A percentile compares a stretch with the other conserved stretches of the same genome.
phyloP scores from a whole-genome alignment of 2,797 vertebrate species.

The Zenarchopterus dispar region DNA sequence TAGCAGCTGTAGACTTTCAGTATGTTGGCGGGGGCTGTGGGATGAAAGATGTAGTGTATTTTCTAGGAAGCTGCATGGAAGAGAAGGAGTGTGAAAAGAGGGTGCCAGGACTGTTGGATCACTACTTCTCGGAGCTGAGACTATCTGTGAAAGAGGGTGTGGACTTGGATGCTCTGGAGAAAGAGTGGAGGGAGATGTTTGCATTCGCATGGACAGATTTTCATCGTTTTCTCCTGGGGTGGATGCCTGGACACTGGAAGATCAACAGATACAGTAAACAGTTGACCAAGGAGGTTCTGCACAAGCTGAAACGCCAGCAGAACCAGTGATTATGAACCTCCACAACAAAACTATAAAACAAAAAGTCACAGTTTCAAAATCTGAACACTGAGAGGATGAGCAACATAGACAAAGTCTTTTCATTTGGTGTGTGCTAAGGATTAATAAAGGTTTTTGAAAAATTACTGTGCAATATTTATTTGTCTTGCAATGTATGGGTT shows the following conservation, averaged over 20 bases:
- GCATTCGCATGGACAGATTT: conserved; percentile 83
- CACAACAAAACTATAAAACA: neutral
- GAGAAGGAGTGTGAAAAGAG: conserved; percentile 78
- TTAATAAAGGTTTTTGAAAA: conserved; percentile 18
- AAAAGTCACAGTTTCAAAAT: neutral
- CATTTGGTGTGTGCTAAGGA: neutral
- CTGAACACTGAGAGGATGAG: neutral
- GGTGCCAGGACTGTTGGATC: conserved; percentile 69
- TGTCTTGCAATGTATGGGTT: too few relatives aligned
- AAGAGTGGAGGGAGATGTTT: conserved; percentile 83
- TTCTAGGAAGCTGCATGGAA: conserved; percentile 81
- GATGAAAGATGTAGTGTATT: conserved; percentile 83
- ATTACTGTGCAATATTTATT: too few relatives aligned
- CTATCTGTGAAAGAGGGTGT: conserved; percentile 50
- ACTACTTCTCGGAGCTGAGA: conserved; percentile 78
- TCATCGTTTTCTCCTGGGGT: conserved; percentile 83
- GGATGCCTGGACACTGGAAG: conserved; percentile 84
- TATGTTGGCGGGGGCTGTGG: conserved; percentile 85
- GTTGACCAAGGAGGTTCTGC: conserved; percentile 75
- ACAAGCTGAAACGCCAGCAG: conserved; percentile 53
- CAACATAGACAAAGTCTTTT: neutral
- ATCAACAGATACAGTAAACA: conserved; percentile 80
- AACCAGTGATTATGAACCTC: neutral
- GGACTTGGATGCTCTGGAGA: conserved; percentile 72
- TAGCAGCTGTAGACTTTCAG: conserved; percentile 84